These are phyloP conservation scores for Sinodicranocentrus sp. DNA, from an alignment of 2,888 invertebrate species.

Conservation along the genomic window DNA sequence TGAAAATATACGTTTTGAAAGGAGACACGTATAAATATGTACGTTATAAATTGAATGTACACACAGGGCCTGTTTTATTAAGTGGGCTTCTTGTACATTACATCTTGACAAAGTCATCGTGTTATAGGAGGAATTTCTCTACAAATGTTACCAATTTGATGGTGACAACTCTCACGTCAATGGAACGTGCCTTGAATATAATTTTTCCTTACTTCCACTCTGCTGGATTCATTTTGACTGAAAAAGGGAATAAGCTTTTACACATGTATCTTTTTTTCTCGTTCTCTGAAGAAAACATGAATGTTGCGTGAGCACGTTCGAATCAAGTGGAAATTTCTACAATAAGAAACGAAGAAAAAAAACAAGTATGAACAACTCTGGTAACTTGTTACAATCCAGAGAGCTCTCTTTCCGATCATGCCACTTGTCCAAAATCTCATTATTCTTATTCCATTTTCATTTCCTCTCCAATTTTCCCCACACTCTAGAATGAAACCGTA, in stretches of 20 bases:
- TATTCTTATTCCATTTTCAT: constrained; percentile 14
- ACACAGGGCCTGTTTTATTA: too few species aligned
- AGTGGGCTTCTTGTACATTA: too few species aligned
- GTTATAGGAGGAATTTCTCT: neutral
- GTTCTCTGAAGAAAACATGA: neutral
- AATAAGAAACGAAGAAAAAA: neutral
- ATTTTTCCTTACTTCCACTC: constrained; percentile 12
- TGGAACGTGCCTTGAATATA: constrained; percentile 43
- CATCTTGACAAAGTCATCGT: too few species aligned
- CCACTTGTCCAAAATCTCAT: neutral
- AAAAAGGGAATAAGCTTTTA: neutral
- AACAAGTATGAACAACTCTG: neutral
- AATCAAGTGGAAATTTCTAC: neutral
- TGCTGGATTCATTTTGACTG: too few species aligned
- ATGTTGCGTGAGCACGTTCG: constrained; percentile 4
- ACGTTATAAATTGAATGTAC: too few species aligned
- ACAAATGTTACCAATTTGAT: constrained; percentile 14
- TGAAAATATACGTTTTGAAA: too few species aligned
- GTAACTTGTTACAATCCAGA: neutral
- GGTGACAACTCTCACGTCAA: constrained; percentile 65
- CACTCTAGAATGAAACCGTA: too few species aligned
- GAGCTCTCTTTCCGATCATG: neutral
- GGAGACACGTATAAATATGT: too few species aligned
- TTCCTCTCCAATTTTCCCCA: too few species aligned
- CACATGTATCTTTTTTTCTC: neutral